Evolutionary conservation across 2,797 vertebrate genomes (phyloP).

Genomic region (Halcyon leucocephala): DNA sequence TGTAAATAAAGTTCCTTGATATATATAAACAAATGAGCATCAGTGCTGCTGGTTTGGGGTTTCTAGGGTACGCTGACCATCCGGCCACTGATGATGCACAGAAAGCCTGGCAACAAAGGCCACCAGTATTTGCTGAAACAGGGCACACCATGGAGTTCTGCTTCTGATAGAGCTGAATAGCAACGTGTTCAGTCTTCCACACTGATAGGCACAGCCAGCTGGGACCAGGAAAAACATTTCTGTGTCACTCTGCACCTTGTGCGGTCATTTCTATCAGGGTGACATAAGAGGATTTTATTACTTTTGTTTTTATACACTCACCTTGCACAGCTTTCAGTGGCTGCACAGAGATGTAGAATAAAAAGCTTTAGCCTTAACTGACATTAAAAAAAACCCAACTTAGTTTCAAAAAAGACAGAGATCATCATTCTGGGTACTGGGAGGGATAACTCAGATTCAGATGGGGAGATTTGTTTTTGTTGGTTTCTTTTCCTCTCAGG

Average conservation of each 20-base stretch:
- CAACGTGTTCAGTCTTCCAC: background rate
- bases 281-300: background rate
- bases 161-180: slow-evolving; percentile 12
- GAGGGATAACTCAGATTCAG: background rate
- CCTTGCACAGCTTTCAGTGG: background rate
- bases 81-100: slow-evolving; percentile 40
- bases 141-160: background rate
- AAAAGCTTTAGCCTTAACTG: background rate
- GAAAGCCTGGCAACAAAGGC: slow-evolving; percentile 45
- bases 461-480: background rate
- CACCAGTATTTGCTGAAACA: slow-evolving; percentile 33
- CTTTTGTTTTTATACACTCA: background rate
- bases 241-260: background rate
- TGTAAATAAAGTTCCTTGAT: slow-evolving; percentile 27
- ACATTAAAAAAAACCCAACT: background rate
- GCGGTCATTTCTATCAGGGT: background rate
- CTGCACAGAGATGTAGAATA: background rate
- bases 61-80: background rate
- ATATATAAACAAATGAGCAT: slow-evolving; percentile 30
- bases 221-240: background rate
- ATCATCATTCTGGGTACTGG: background rate
- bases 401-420: background rate
- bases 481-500: background rate
- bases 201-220: background rate
- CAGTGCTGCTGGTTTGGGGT: background rate